Percentiles rank a stretch among this genome's conserved stretches.
Conservation (phyloP, 2,113 vertebrate species). For the Stigmatopora nigra region DNA sequence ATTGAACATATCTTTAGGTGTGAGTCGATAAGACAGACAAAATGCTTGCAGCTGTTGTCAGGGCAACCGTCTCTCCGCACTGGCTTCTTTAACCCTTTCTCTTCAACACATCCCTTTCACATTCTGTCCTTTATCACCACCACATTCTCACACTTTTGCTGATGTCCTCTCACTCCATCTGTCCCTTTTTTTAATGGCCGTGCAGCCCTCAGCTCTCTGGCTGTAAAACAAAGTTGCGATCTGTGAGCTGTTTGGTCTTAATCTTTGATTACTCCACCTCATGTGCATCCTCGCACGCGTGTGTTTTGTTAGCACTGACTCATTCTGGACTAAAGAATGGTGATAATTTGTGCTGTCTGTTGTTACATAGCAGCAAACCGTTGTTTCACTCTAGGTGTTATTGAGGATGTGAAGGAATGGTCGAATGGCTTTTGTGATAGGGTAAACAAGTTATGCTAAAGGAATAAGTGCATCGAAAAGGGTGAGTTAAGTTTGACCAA, state of each 20-base stretch:
- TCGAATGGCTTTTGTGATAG: neutral
- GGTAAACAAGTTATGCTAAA: neutral
- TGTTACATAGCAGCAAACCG: slow-evolving; percentile 10
- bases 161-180: slow-evolving; percentile 65
- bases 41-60: slow-evolving; percentile 63
- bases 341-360: slow-evolving; percentile 13
- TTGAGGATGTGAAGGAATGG: slow-evolving; percentile 16
- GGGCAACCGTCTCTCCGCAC: slow-evolving; percentile 56
- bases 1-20: neutral
- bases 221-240: neutral
- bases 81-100: slow-evolving; percentile 61
- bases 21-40: slow-evolving; percentile 21
- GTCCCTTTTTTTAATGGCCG: slow-evolving; percentile 38
- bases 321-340: slow-evolving; percentile 12
- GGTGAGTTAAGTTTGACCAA: neutral
- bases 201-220: slow-evolving; percentile 16
- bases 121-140: slow-evolving; percentile 54
- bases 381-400: slow-evolving; percentile 14
- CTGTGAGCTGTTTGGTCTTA: slow-evolving; percentile 11
- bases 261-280: slow-evolving; percentile 26
- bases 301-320: slow-evolving; percentile 39
- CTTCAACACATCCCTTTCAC: slow-evolving; percentile 54
- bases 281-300: slow-evolving; percentile 20
- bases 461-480: neutral
- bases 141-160: slow-evolving; percentile 55